Base-by-base conservation (phyloP, 2,797 vertebrate species). In the Molossus molossus region DNA sequence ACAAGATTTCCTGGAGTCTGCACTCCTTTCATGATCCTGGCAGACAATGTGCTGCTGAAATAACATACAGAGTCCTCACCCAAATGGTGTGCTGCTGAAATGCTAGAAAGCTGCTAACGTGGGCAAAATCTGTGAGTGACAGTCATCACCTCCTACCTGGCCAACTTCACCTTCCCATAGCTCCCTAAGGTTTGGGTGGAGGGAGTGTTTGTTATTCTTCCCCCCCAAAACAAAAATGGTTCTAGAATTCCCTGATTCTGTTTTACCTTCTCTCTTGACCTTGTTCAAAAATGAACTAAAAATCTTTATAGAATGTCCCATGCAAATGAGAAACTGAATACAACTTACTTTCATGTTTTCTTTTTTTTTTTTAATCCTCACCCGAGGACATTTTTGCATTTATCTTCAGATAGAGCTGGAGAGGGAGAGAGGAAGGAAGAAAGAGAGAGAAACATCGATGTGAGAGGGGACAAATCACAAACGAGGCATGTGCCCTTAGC, bases 1-100 rank as follows among this genome's bases (percentile, higher is more conserved):
- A 97, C 95, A 95, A 95, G 94, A 97, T 97, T 97, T 97, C 96
- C 94, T 96, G 96, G 93, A 97, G 97, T 95, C 96, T 97, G 94
- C 95, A 96, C 96, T 97, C 86, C 76, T 76, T 97, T 96, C 92
- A 48, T 95, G 95, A 97, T 96, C 88, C 91, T 97, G 97, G 97
- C 96, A 95, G 94, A 93, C 64, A 92, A 50, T 75, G 58, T 76
- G 21, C 95, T 93, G 91, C 97, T 97, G 96, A 98, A 97, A 97
- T 97, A 97, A 97, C 96, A 97, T 95, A 91, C 6, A 96, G 90
- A 90, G 84, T 84, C 96, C 87, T 97, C 93, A 96, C 97, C 95
- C 72, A 95, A 97, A 72, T 55, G 89, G 94, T 93, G 85, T 77
- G 53, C 80, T 95, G 72, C 94, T 82, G 91, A 97, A 98, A 97